Evolutionary conservation across 2,113 vertebrate genomes (phyloP).

Genomic region (Halcyon senegalensis): DNA sequence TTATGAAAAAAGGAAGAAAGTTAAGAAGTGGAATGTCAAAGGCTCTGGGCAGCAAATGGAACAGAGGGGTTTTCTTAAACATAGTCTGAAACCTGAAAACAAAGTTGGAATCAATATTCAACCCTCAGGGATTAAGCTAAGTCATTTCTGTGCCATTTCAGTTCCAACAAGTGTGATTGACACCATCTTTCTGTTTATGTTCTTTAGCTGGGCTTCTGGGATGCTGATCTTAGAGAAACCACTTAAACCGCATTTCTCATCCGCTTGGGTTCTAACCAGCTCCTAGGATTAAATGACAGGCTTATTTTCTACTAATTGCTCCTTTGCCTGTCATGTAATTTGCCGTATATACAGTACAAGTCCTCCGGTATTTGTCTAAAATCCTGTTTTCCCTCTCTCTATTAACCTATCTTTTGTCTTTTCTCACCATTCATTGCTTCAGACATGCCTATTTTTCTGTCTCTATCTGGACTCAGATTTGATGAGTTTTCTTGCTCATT

Average conservation of each 20-base stretch:
- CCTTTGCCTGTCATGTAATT: slow-evolving; percentile 47
- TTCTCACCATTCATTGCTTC: background rate
- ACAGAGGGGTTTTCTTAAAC: slow-evolving; percentile 27
- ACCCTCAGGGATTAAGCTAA: background rate
- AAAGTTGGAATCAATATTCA: slow-evolving; percentile 6
- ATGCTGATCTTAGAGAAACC: slow-evolving; percentile 53
- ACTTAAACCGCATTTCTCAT: slow-evolving; percentile 61
- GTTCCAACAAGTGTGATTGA: slow-evolving; percentile 3
- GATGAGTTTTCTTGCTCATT: background rate
- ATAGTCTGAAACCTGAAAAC: background rate
- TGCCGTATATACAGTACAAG: slow-evolving; percentile 36
- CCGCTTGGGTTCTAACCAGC: background rate
- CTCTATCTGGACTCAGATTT: background rate
- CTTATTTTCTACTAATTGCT: slow-evolving; percentile 59
- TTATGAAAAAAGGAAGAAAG: slow-evolving; percentile 9
- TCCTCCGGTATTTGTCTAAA: background rate
- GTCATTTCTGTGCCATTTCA: background rate
- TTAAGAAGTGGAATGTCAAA: background rate
- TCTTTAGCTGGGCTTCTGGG: slow-evolving; percentile 52
- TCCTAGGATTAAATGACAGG: slow-evolving; percentile 61
- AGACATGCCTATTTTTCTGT: background rate
- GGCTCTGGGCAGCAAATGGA: background rate
- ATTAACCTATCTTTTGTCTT: background rate
- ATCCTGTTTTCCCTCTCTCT: background rate
- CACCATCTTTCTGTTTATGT: slow-evolving; percentile 45